phyloP scores from a whole-genome alignment of 2,797 vertebrate genomes.

The Euphonia xanthogaster region DNA sequence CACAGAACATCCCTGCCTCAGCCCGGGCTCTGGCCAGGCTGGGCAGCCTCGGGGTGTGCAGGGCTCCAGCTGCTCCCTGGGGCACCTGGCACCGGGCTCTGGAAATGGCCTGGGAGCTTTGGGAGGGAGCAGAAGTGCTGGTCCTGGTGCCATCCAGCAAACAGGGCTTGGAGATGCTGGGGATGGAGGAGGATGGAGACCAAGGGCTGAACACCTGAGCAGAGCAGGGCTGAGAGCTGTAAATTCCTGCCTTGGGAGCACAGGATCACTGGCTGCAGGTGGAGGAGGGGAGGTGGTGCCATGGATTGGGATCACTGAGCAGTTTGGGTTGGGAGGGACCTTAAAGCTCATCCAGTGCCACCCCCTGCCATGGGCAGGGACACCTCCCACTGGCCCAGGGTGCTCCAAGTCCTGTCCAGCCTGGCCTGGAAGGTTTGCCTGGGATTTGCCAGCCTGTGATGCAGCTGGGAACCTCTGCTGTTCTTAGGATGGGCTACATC shows the following conservation, averaged over 20 bases:
- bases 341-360: neutral
- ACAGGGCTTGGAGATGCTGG: neutral
- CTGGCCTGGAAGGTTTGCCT: neutral
- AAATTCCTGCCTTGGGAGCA: neutral
- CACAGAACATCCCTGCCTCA: conserved; percentile 29
- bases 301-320: accelerated
- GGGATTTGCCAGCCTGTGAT: neutral
- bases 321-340: neutral
- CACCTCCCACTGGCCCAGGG: neutral
- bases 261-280: neutral
- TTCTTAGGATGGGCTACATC: neutral
- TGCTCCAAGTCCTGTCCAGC: neutral
- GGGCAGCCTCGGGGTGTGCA: neutral
- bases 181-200: neutral
- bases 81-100: neutral
- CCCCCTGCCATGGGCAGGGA: neutral
- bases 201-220: neutral
- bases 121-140: neutral
- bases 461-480: neutral
- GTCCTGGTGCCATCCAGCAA: neutral
- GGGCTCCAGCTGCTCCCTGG: neutral
- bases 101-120: neutral
- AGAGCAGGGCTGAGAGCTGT: neutral
- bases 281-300: neutral
- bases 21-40: neutral